These are phyloP conservation scores for Brachionus koreanus DNA, from an alignment of 1,140 invertebrate genomes.

Conservation along the genomic window DNA sequence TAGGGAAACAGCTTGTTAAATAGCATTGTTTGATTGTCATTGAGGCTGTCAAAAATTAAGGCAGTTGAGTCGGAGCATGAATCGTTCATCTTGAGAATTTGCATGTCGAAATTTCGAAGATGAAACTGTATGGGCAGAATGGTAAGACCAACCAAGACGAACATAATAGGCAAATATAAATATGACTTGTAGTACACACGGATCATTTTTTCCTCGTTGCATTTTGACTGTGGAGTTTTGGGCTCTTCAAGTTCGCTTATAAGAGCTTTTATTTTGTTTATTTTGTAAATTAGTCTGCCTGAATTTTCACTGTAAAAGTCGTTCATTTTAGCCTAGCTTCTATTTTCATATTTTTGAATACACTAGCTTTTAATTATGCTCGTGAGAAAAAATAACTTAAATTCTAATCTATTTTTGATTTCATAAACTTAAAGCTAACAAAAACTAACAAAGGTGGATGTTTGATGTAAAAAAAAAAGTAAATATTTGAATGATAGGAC, in stretches of 20 bases:
- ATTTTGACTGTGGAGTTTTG: neutral
- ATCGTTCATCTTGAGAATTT: conserved; percentile 34
- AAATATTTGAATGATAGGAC: conserved; percentile 29
- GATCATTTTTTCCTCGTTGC: neutral
- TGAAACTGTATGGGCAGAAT: conserved; percentile 28
- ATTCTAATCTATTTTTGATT: neutral
- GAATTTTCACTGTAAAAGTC: neutral
- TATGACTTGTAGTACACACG: conserved; percentile 1
- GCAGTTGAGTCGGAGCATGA: conserved; percentile 26
- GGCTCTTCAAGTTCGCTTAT: neutral
- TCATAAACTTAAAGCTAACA: neutral
- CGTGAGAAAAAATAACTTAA: neutral
- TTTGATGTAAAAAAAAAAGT: conserved; percentile 20
- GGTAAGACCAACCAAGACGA: neutral
- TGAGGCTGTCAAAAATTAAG: neutral
- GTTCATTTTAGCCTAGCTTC: neutral
- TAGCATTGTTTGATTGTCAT: neutral
- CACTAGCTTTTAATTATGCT: neutral
- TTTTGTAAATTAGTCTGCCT: neutral
- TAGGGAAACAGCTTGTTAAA: neutral
- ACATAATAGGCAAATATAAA: conserved; percentile 2
- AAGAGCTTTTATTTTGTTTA: conserved; percentile 8
- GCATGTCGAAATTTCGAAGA: neutral
- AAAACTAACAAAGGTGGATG: conserved; percentile 19
- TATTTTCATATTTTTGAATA: neutral